Evolutionary conservation across 2,888 invertebrate species (phyloP).

Genomic region (Drosophila rubida): DNA sequence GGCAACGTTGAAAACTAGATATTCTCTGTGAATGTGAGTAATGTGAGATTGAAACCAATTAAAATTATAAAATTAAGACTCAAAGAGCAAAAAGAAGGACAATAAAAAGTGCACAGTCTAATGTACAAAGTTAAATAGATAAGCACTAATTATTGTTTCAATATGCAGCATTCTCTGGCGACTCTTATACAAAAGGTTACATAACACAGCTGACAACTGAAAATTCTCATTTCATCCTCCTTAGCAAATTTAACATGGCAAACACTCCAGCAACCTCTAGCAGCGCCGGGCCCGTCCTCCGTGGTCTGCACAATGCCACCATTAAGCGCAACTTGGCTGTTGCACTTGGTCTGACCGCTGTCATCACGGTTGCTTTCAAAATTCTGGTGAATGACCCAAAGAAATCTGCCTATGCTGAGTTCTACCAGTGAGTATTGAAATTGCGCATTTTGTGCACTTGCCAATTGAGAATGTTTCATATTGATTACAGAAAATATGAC

Average conservation of each 20-base stretch:
- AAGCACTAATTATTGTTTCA: not conserved
- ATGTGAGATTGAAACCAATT: slow-evolving; percentile 7
- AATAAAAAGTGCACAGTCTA: not conserved
- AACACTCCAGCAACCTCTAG: slow-evolving; percentile 81
- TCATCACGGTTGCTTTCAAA: slow-evolving; percentile 85
- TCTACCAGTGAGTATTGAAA: slow-evolving; percentile 88
- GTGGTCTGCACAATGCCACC: slow-evolving; percentile 88
- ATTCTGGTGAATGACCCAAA: slow-evolving; percentile 86
- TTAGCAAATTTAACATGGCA: slow-evolving; percentile 67
- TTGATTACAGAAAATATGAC: slow-evolving; percentile 81
- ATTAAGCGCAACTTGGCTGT: slow-evolving; percentile 87
- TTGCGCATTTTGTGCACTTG: not conserved
- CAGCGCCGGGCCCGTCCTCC: slow-evolving; percentile 88
- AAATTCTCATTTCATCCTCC: slow-evolving; percentile 31
- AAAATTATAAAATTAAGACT: not conserved
- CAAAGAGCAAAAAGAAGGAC: not conserved
- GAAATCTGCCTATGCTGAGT: slow-evolving; percentile 88
- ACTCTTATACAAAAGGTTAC: slow-evolving; percentile 56
- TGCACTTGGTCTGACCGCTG: slow-evolving; percentile 84
- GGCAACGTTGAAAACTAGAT: slow-evolving; percentile 33
- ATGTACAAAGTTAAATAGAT: not conserved
- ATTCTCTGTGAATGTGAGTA: slow-evolving; percentile 64
- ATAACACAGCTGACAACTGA: slow-evolving; percentile 54
- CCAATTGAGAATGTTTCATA: not conserved
- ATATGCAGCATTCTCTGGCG: not conserved